A percentile compares a stretch with the other conserved stretches of the same genome.
Evolutionary conservation across 2,888 invertebrate genomes (phyloP).

Genomic region (Nemapogon koenigi): DNA sequence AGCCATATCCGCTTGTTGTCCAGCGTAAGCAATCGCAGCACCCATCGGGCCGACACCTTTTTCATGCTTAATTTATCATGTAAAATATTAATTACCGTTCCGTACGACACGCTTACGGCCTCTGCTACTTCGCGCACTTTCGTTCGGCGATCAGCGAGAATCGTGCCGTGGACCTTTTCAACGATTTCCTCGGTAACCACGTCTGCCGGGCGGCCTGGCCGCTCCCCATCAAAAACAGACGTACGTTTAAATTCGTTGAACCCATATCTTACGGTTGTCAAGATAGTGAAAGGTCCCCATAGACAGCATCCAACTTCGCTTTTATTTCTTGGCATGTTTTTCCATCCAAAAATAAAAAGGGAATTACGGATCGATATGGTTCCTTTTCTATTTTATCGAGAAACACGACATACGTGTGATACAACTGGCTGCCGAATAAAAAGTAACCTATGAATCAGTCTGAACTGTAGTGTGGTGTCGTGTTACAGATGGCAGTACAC

Average conservation of each 20-base stretch:
- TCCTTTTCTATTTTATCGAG: not conserved
- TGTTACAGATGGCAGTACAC: not conserved
- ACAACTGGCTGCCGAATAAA: not conserved
- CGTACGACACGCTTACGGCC: constrained; percentile 9
- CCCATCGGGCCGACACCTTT: constrained; percentile 9
- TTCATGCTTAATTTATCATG: constrained; percentile 9
- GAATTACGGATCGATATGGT: not conserved
- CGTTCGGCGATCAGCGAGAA: constrained; percentile 7
- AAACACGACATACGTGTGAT: not conserved
- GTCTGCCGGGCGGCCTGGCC: constrained; percentile 8
- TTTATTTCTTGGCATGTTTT: constrained; percentile 1
- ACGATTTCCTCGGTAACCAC: constrained; percentile 5
- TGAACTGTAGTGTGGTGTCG: not conserved
- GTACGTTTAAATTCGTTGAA: not conserved
- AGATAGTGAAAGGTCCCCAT: not conserved
- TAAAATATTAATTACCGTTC: constrained; percentile 13
- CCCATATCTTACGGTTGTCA: not conserved
- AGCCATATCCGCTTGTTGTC: constrained; percentile 8
- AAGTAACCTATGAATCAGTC: not conserved
- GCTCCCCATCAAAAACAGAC: constrained; percentile 9
- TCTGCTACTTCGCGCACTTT: constrained; percentile 10
- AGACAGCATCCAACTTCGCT: constrained; percentile 4
- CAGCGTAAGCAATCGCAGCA: constrained; percentile 10
- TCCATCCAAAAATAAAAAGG: not conserved
- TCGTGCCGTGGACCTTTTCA: constrained; percentile 7